Percentiles rank a stretch among this genome's conserved stretches.
Conservation (phyloP, 2,113 vertebrate genomes). For the Stercorarius parasiticus region DNA sequence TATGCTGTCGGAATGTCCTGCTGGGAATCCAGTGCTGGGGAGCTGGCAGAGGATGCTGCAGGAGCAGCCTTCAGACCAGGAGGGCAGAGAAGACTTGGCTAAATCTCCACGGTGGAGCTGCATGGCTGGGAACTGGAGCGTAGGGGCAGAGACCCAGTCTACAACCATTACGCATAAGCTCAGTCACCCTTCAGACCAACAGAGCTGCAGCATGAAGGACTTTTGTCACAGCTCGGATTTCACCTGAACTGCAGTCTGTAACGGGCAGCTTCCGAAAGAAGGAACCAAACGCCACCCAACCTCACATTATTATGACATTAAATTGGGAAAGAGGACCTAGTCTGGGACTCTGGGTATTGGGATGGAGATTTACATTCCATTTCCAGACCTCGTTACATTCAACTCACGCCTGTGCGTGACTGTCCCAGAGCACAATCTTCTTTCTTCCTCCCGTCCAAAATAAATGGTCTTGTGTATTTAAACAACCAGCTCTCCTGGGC, state of each 20-base stretch:
- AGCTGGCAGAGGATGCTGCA: neutral
- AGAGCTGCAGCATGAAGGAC: no score
- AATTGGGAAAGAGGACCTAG: neutral
- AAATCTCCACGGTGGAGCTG: neutral
- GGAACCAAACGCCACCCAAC: neutral
- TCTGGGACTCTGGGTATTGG: neutral
- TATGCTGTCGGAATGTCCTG: neutral
- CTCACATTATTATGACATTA: rapidly evolving
- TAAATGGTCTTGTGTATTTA: rapidly evolving
- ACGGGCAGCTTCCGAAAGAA: neutral
- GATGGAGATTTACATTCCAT: neutral
- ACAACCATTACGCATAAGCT: neutral
- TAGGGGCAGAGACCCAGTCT: neutral
- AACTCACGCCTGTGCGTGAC: neutral
- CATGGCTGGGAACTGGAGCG: neutral
- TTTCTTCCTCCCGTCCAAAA: neutral
- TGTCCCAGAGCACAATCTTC: neutral
- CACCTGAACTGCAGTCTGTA: neutral
- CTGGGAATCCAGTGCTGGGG: neutral
- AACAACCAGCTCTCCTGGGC: neutral
- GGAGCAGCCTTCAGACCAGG: neutral
- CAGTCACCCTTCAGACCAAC: no score
- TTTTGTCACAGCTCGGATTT: neutral
- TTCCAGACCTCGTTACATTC: neutral
- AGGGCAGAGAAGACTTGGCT: neutral